These are phyloP conservation scores for Telenomus remus DNA, from an alignment of 1,140 invertebrate genomes.

Conservation along the genomic window DNA sequence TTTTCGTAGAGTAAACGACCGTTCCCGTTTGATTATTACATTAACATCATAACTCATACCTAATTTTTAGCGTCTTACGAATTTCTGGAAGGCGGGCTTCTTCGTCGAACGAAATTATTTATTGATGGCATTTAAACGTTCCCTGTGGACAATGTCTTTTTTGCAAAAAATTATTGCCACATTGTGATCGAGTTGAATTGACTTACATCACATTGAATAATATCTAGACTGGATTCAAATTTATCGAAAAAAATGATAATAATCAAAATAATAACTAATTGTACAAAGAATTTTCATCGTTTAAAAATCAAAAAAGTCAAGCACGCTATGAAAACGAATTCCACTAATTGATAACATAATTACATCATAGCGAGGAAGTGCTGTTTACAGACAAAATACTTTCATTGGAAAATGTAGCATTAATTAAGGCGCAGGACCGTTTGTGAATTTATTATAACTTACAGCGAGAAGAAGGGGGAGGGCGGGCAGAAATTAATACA, in stretches of 20 bases:
- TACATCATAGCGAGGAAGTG: not conserved
- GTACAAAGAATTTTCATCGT: no score
- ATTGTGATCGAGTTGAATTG: no score
- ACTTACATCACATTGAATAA: no score
- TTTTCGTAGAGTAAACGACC: constrained; percentile 18
- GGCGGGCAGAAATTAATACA: not conserved
- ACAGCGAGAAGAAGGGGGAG: constrained; percentile 6
- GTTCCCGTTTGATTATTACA: constrained; percentile 13
- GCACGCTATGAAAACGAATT: not conserved
- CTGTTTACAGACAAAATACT: constrained; percentile 30
- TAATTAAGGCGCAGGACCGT: constrained; percentile 18
- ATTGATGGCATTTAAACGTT: no score
- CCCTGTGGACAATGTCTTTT: no score
- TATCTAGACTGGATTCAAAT: no score
- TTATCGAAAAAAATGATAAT: no score
- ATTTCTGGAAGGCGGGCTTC: not conserved
- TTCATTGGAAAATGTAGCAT: constrained; percentile 15
- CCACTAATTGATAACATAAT: constrained; percentile 36
- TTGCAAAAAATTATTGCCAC: no score
- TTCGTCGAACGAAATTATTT: no score
- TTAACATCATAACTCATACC: constrained; percentile 24
- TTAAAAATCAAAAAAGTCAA: no score
- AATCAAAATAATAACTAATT: no score
- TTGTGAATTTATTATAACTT: constrained; percentile 26
- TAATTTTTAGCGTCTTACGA: not conserved